phyloP scores from a whole-genome alignment of 2,888 invertebrate species.

The Philhelius pedissequus region DNA sequence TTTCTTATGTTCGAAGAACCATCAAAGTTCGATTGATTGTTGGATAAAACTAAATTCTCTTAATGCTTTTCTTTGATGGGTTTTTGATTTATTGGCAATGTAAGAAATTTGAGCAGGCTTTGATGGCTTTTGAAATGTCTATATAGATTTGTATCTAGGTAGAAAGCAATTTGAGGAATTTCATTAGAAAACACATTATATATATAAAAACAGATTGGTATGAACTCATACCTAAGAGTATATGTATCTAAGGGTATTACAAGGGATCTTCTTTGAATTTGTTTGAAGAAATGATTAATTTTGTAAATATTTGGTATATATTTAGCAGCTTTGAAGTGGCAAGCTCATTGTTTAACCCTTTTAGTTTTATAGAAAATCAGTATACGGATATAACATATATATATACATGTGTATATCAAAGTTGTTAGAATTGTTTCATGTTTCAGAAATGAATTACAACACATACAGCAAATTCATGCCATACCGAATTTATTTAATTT shows the following conservation, averaged over 20 bases:
- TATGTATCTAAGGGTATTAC: no score
- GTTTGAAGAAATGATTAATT: constrained; percentile 17
- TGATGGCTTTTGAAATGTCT: constrained; percentile 6
- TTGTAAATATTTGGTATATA: not conserved
- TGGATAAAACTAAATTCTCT: constrained; percentile 52
- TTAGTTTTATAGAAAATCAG: not conserved
- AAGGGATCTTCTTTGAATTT: not conserved
- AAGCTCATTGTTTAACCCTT: not conserved
- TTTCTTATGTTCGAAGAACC: not conserved
- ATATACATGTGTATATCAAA: not conserved
- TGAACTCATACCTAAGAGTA: no score
- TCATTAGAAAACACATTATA: constrained; percentile 36
- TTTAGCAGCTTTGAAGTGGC: constrained; percentile 7
- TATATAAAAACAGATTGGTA: not conserved
- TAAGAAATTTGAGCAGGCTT: constrained; percentile 30
- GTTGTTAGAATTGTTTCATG: not conserved
- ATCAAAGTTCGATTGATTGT: constrained; percentile 53
- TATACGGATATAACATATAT: no score
- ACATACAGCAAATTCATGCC: no score
- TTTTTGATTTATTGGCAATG: constrained; percentile 64
- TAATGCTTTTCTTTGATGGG: constrained; percentile 47
- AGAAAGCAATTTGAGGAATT: constrained; percentile 49
- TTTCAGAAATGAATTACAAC: not conserved
- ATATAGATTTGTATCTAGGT: not conserved
- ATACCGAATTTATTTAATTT: not conserved